Evolutionary conservation across 2,888 invertebrate genomes (phyloP).

Genomic region (Zygaena filipendulae): DNA sequence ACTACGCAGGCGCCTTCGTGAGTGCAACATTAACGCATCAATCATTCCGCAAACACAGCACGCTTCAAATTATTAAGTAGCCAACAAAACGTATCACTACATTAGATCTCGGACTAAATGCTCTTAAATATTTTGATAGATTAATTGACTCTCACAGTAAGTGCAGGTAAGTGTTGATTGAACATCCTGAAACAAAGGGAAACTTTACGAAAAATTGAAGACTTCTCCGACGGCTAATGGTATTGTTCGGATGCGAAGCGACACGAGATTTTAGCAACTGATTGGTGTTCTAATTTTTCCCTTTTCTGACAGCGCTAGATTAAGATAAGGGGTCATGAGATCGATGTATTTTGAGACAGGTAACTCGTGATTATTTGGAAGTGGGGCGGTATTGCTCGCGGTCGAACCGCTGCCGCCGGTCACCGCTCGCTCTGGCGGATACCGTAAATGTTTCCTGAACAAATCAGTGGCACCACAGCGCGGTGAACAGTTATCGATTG

Average conservation of each 20-base stretch:
- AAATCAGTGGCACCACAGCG: constrained; percentile 27
- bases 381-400: constrained; percentile 2
- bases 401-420: no score
- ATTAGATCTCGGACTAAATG: constrained; percentile 29
- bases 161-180: no score
- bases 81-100: constrained; percentile 24
- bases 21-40: constrained; percentile 25
- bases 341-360: no score
- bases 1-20: no score
- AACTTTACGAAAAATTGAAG: no score
- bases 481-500: constrained; percentile 53
- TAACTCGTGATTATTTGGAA: no score
- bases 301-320: constrained; percentile 32
- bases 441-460: constrained; percentile 32
- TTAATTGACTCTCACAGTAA: no score
- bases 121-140: constrained; percentile 30
- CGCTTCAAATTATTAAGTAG: constrained; percentile 27
- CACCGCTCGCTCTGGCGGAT: constrained; percentile 28
- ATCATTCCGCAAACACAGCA: constrained; percentile 21
- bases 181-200: no score
- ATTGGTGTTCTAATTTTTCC: no score
- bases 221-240: no score
- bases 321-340: constrained; percentile 32
- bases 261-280: constrained; percentile 29
- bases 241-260: no score